These are phyloP conservation scores for Falco columbarius DNA, from an alignment of 2,797 vertebrate genomes.

Conservation along the genomic window DNA sequence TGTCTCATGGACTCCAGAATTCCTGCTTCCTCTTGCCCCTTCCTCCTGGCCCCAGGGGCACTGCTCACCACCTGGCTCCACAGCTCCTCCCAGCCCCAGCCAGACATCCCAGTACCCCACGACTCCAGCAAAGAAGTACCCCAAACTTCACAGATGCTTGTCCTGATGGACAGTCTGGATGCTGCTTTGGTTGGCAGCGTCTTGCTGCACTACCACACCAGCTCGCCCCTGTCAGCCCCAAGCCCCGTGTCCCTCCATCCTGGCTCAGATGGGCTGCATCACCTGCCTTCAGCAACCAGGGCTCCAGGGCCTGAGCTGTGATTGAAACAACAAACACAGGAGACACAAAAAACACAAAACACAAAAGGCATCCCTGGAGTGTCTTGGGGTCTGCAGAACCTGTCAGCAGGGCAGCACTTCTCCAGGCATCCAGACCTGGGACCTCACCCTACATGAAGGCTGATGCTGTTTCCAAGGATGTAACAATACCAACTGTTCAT, in stretches of 20 bases:
- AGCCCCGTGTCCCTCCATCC: not conserved
- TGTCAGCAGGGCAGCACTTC: not conserved
- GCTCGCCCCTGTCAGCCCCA: not conserved
- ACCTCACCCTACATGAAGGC: not conserved
- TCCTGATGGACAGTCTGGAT: rapidly evolving
- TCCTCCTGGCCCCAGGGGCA: not conserved
- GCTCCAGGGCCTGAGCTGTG: not conserved
- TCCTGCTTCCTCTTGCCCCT: not conserved
- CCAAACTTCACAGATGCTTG: not conserved
- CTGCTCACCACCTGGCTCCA: not conserved
- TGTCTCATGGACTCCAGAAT: not conserved
- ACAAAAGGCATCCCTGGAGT: rapidly evolving
- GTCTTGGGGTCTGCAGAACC: rapidly evolving
- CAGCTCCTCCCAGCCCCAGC: not conserved
- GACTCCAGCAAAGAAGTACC: not conserved
- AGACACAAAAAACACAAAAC: not conserved
- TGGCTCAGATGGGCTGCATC: rapidly evolving
- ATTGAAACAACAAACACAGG: not conserved
- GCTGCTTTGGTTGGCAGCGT: not conserved
- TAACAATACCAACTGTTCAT: not conserved
- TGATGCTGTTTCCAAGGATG: too few relatives aligned
- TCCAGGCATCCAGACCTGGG: not conserved
- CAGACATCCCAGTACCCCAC: rapidly evolving
- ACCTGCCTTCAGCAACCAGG: not conserved
- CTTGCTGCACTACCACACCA: not conserved